A percentile compares a stretch with the other conserved stretches of the same genome.
phyloP scores from a whole-genome alignment of 2,888 invertebrate genomes.

The Tanytarsus gracilentus region DNA sequence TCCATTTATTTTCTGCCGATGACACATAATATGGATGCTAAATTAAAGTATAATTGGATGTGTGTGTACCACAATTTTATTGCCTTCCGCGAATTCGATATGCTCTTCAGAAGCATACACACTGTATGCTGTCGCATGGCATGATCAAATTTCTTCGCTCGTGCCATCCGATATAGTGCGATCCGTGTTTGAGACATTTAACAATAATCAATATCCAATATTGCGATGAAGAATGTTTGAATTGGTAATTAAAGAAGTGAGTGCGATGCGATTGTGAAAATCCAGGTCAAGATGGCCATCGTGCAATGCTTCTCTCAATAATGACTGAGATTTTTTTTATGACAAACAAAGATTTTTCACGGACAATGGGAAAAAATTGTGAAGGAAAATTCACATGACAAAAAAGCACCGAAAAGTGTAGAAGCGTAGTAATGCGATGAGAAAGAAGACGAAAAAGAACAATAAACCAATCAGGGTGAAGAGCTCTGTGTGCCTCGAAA shows the following conservation, averaged over 20 bases:
- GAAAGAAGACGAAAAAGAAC: conserved; percentile 18
- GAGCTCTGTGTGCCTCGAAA: conserved; percentile 1
- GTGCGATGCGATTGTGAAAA: neutral
- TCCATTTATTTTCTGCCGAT: conserved; percentile 1
- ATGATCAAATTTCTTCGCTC: conserved; percentile 17
- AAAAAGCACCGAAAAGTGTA: neutral
- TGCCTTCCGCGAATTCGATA: conserved; percentile 17
- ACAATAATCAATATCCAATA: neutral
- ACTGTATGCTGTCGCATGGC: too few species aligned
- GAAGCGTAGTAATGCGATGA: neutral
- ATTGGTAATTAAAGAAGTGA: conserved; percentile 26
- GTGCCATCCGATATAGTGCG: too few species aligned
- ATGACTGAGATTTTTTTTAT: too few species aligned
- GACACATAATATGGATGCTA: conserved; percentile 5
- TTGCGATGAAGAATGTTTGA: conserved; percentile 15
- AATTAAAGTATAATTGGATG: conserved; percentile 14
- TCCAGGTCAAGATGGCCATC: conserved; percentile 22
- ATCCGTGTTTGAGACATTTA: conserved; percentile 8
- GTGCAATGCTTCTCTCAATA: too few species aligned
- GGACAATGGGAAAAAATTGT: neutral
- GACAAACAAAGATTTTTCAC: too few species aligned
- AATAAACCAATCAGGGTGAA: conserved; percentile 28
- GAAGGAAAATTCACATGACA: neutral
- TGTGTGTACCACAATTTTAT: neutral
- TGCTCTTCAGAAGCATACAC: conserved; percentile 9